Percentiles rank a stretch among this genome's conserved stretches.
These are phyloP conservation scores for Callocephalon fimbriatum DNA, from an alignment of 2,113 vertebrate species.

Conservation along the genomic window DNA sequence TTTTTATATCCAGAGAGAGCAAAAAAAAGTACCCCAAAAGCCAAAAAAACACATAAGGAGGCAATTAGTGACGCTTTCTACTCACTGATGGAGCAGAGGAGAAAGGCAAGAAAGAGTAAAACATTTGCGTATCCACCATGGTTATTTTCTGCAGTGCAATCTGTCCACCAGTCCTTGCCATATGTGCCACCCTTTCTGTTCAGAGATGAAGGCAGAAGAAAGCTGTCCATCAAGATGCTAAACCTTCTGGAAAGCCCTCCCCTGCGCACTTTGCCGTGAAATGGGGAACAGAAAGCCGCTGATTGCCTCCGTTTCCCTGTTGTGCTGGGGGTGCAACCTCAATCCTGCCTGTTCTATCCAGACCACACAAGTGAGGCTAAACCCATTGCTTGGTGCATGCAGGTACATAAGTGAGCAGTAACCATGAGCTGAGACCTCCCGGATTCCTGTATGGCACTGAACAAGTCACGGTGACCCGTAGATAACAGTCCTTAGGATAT, in stretches of 20 bases:
- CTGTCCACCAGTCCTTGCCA: constrained; percentile 54
- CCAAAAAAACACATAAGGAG: background rate
- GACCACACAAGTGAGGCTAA: background rate
- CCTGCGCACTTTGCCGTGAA: constrained; percentile 1
- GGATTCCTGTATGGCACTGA: background rate
- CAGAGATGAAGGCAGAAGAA: constrained; percentile 61
- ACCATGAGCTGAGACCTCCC: background rate
- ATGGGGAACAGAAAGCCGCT: background rate
- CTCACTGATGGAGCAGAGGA: background rate
- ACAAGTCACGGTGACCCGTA: background rate
- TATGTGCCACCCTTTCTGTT: constrained; percentile 44
- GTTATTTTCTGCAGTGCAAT: constrained; percentile 57
- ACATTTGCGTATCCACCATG: constrained; percentile 15
- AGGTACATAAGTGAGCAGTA: background rate
- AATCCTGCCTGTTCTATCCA: background rate
- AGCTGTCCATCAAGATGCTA: constrained; percentile 69
- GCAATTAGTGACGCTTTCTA: constrained; percentile 15
- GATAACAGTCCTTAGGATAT: background rate
- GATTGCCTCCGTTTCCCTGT: background rate
- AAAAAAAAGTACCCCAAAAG: background rate
- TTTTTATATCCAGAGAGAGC: background rate
- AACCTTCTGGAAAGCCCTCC: constrained; percentile 64
- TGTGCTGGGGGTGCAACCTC: background rate
- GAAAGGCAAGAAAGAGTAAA: constrained; percentile 30
- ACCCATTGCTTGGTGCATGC: background rate